These are phyloP conservation scores for Sebastolobus altivelis DNA, from an alignment of 2,797 vertebrate genomes.

Conservation along the genomic window DNA sequence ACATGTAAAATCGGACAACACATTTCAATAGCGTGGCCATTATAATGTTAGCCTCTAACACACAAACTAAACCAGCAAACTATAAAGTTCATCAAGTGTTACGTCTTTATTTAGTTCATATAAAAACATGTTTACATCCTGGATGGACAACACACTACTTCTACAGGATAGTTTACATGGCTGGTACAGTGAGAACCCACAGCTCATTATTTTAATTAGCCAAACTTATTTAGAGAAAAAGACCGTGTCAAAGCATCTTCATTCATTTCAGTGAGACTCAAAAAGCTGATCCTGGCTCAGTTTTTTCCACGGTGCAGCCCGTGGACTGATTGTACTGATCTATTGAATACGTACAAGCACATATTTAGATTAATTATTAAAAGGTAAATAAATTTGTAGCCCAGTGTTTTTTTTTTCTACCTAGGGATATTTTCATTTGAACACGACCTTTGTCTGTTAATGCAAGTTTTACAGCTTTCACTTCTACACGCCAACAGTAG, in stretches of 20 bases:
- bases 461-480: neutral
- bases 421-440: neutral
- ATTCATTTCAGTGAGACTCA: conserved; percentile 31
- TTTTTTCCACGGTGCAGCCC: neutral
- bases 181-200: conserved; percentile 32
- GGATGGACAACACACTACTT: conserved; percentile 12
- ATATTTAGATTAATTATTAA: neutral
- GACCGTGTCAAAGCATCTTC: conserved; percentile 23
- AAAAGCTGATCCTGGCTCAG: neutral
- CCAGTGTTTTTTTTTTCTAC: neutral
- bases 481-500: neutral
- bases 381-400: neutral
- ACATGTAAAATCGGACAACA: neutral
- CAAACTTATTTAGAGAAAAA: conserved; percentile 37
- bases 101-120: conserved; percentile 22
- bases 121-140: conserved; percentile 25
- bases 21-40: neutral
- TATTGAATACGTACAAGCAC: neutral
- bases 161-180: conserved; percentile 40
- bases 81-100: neutral
- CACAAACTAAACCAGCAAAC: neutral
- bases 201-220: conserved; percentile 53
- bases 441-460: neutral
- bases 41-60: neutral
- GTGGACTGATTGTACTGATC: neutral